phyloP scores from a whole-genome alignment of 2,888 invertebrate species.

The Thysanoteuthis rhombus region DNA sequence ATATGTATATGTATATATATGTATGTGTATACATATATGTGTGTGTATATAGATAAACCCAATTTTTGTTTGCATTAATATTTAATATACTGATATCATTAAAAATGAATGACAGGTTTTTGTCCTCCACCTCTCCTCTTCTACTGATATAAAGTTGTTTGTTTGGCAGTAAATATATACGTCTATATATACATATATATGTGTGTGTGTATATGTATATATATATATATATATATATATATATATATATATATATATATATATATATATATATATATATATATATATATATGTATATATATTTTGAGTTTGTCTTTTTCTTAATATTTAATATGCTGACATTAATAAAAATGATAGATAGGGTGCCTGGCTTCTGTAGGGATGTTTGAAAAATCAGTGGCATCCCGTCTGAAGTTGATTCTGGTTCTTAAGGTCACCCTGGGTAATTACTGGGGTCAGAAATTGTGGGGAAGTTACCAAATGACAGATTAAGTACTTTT shows the following conservation, averaged over 20 bases:
- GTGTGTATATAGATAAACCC: background rate
- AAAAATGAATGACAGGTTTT: no score
- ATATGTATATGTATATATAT: background rate
- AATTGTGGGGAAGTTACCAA: background rate
- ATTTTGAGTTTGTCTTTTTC: background rate
- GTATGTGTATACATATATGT: background rate
- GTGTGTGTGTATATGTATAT: background rate
- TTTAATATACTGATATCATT: no score
- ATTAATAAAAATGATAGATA: background rate
- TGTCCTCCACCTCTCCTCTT: no score
- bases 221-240: background rate
- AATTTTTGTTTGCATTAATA: no score
- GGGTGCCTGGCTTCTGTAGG: background rate
- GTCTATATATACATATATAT: background rate
- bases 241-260: background rate
- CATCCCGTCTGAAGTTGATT: background rate
- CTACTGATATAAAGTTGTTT: background rate
- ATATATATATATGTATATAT: background rate
- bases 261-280: constrained; percentile 21
- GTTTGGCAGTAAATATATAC: background rate
- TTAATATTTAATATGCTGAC: background rate
- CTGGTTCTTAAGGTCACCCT: background rate
- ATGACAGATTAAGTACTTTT: background rate
- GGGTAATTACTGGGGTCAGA: background rate
- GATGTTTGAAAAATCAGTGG: background rate